A percentile compares a stretch with the other conserved stretches of the same genome.
phyloP scores from a whole-genome alignment of 2,888 invertebrate species.

The Galeruca laticollis region DNA sequence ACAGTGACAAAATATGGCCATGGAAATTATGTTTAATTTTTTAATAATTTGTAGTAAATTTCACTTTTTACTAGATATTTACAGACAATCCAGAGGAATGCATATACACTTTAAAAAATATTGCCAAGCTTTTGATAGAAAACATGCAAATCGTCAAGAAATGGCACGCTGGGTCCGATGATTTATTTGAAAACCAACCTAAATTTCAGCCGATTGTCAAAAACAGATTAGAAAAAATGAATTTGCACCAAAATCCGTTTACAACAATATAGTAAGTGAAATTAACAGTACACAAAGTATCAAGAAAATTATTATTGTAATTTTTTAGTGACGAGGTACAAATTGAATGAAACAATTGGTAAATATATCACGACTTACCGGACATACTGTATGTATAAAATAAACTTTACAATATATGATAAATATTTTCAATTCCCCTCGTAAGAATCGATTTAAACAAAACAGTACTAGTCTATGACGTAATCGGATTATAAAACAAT shows the following conservation, averaged over 20 bases:
- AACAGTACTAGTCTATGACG: not conserved
- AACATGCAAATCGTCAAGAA: not conserved
- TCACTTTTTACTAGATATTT: constrained; percentile 50
- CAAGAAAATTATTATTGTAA: not conserved
- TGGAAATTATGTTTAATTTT: no score
- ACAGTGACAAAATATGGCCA: no score
- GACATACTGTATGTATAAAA: no score
- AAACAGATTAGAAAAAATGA: not conserved
- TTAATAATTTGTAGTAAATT: constrained; percentile 2
- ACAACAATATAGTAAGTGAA: constrained; percentile 8
- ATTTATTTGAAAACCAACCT: not conserved
- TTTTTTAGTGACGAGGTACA: not conserved
- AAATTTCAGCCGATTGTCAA: not conserved
- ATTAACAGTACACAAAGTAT: not conserved
- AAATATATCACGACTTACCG: no score
- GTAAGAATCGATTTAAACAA: not conserved
- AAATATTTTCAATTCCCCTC: not conserved
- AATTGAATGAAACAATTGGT: not conserved
- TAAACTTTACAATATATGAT: not conserved
- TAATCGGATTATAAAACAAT: not conserved
- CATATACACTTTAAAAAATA: constrained; percentile 46
- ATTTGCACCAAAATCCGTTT: constrained; percentile 1
- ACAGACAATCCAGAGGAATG: constrained; percentile 52
- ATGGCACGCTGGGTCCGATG: not conserved
- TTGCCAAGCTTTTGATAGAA: constrained; percentile 44